phyloP scores from a whole-genome alignment of 2,888 invertebrate species.

The Volucella inflata region DNA sequence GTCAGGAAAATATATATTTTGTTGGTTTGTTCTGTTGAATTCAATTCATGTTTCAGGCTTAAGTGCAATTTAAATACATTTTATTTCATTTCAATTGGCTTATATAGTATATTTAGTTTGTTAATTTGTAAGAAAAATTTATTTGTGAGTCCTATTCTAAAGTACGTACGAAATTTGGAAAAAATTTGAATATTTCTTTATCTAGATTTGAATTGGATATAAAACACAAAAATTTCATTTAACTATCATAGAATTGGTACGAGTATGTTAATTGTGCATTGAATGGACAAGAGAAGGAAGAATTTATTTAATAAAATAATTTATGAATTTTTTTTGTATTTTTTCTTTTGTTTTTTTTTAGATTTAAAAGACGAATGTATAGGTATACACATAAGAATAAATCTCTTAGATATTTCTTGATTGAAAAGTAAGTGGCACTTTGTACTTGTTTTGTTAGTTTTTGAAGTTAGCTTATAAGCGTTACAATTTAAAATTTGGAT shows the following conservation, averaged over 20 bases:
- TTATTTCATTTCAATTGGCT: constrained; percentile 12
- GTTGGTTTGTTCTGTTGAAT: constrained; percentile 42
- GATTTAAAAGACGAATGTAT: constrained; percentile 37
- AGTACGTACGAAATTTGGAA: constrained; percentile 64
- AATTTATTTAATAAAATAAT: constrained; percentile 26
- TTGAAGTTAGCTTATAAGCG: constrained; percentile 47
- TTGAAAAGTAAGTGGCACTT: constrained; percentile 77
- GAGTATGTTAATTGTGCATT: constrained; percentile 61
- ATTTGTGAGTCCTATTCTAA: constrained; percentile 63
- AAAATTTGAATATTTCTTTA: constrained; percentile 63
- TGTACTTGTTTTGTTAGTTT: constrained; percentile 60
- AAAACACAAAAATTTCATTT: constrained; percentile 44
- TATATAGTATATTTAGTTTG: background rate
- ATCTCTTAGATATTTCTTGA: constrained; percentile 71
- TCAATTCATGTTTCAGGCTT: constrained; percentile 54
- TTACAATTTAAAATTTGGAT: constrained; percentile 27
- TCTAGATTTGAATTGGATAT: constrained; percentile 55
- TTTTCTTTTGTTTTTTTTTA: no score
- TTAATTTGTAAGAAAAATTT: constrained; percentile 38
- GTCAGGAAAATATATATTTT: constrained; percentile 42
- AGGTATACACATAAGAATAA: constrained; percentile 60
- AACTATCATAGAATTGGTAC: constrained; percentile 62
- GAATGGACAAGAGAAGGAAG: constrained; percentile 71
- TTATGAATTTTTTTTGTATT: constrained; percentile 7
- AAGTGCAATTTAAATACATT: constrained; percentile 48